These are phyloP conservation scores for Odobenus rosmarus DNA, from an alignment of 2,113 vertebrate genomes.

Conservation along the genomic window DNA sequence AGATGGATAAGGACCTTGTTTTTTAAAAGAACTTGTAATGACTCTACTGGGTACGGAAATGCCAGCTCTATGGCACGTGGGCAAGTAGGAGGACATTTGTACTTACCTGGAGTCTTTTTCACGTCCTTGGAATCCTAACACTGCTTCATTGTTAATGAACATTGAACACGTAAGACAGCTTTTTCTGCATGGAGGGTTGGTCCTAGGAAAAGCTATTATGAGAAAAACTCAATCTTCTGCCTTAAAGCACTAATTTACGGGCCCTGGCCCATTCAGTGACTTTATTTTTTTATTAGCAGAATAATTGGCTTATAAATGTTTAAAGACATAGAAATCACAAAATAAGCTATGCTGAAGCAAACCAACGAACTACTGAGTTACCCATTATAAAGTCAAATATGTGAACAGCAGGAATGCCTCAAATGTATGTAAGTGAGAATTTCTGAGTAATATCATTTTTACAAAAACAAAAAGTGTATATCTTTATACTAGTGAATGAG, in stretches of 20 bases:
- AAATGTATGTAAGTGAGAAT: not conserved
- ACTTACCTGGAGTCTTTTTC: not conserved
- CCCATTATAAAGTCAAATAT: not conserved
- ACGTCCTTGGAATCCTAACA: not conserved
- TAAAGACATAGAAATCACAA: not conserved
- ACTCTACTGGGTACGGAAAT: not conserved
- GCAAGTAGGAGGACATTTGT: not conserved
- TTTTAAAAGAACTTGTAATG: not conserved
- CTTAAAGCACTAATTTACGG: not conserved
- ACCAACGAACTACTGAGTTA: not conserved
- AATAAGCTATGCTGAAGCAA: not conserved
- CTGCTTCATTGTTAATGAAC: not conserved
- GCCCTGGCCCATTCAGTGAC: not conserved
- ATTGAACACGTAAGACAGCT: not conserved
- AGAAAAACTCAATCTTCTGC: not conserved
- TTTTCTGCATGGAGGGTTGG: not conserved
- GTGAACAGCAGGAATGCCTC: not conserved
- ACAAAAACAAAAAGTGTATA: not conserved
- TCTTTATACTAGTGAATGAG: constrained; percentile 10
- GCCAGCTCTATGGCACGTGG: not conserved
- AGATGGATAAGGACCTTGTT: not conserved
- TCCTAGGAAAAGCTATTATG: not conserved
- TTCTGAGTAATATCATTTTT: constrained; percentile 10
- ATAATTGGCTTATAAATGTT: not conserved
- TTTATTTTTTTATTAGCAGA: constrained; percentile 1